Evolutionary conservation across 2,797 vertebrate genomes (phyloP).

Genomic region (Paratrypauchen microcephalus): DNA sequence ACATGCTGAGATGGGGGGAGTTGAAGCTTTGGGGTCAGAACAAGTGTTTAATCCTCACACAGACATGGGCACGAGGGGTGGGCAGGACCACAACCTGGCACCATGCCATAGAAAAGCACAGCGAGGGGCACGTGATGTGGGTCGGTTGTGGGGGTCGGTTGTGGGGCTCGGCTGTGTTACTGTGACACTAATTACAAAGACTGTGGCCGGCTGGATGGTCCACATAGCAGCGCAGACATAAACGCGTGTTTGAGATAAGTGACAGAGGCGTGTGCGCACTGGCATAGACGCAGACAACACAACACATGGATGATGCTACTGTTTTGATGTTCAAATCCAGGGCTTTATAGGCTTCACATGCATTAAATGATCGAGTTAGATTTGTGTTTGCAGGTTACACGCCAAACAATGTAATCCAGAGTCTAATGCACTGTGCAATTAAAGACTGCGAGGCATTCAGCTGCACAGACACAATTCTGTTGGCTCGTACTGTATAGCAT

Average conservation of each 20-base stretch:
- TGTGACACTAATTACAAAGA: conserved; percentile 20
- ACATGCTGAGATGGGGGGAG: no score
- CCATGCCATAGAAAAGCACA: no score
- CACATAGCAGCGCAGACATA: conserved; percentile 9
- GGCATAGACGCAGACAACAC: no score
- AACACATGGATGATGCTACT: no score
- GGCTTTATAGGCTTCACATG: no score
- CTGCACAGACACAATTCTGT: no score
- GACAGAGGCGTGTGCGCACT: conserved; percentile 1
- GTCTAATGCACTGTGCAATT: background rate
- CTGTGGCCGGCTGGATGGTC: conserved; percentile 4
- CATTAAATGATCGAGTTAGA: background rate
- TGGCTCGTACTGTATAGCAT: background rate
- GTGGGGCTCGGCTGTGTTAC: background rate
- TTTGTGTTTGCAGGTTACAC: background rate
- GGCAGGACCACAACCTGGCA: no score
- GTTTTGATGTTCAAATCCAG: no score
- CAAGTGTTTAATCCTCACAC: no score
- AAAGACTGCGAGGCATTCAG: background rate
- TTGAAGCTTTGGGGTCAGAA: no score
- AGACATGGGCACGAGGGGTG: no score
- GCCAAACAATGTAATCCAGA: background rate
- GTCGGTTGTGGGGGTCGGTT: background rate
- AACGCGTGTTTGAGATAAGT: background rate
- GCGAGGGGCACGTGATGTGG: no score